phyloP scores from a whole-genome alignment of 2,113 vertebrate genomes.

The Spea bombifrons region DNA sequence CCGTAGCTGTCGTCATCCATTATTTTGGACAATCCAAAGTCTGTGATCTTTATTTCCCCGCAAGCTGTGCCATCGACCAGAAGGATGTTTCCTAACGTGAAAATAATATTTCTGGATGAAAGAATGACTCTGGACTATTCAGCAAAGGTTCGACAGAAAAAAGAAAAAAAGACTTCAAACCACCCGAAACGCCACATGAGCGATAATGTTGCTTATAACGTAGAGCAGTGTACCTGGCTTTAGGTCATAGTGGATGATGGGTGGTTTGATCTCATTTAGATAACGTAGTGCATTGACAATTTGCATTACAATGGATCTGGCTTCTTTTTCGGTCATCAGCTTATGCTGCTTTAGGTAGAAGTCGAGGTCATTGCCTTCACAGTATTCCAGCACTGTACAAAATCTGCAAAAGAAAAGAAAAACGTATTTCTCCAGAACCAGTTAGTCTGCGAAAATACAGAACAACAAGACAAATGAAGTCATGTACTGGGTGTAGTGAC shows the following conservation, averaged over 20 bases:
- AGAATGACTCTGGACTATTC: too few species aligned
- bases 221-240: slow-evolving; percentile 83
- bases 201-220: background rate
- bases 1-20: slow-evolving; percentile 99
- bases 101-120: background rate
- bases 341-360: slow-evolving; percentile 99
- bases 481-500: too few species aligned
- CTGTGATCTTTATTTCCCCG: slow-evolving; percentile 98
- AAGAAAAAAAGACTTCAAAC: too few species aligned
- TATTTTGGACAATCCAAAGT: slow-evolving; percentile 98
- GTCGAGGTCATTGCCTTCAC: slow-evolving; percentile 99
- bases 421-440: background rate
- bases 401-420: slow-evolving; percentile 70
- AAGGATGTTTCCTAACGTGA: slow-evolving; percentile 86
- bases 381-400: slow-evolving; percentile 99
- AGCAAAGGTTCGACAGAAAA: too few species aligned
- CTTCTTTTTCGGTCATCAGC: slow-evolving; percentile 98
- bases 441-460: too few species aligned
- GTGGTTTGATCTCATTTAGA: slow-evolving; percentile 98
- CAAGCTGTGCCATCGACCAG: slow-evolving; percentile 97
- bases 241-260: slow-evolving; percentile 99
- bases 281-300: slow-evolving; percentile 98
- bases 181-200: too few species aligned
- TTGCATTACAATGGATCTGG: slow-evolving; percentile 98
- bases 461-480: too few species aligned